phyloP scores from a whole-genome alignment of 2,888 invertebrate species.

The Reticulitermes lucifugus region DNA sequence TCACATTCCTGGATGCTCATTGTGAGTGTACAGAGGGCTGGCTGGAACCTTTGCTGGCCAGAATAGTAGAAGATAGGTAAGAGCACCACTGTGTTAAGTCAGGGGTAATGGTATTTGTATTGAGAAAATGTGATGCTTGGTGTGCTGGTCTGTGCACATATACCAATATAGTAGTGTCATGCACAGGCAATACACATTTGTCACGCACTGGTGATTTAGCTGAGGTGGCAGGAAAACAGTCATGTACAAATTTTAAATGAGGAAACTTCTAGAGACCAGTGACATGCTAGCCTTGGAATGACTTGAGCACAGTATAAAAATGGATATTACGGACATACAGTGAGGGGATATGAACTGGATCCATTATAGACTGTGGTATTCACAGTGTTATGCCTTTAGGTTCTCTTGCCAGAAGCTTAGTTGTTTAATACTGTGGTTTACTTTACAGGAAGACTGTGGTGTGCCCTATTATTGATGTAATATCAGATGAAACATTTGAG shows the following conservation, averaged over 20 bases:
- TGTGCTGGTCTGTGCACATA: no score
- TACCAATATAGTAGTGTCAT: no score
- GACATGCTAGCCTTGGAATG: no score
- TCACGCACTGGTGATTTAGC: no score
- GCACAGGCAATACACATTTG: not conserved
- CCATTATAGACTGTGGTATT: not conserved
- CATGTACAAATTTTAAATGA: no score
- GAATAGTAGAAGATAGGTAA: conserved; percentile 88
- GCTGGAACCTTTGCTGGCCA: conserved; percentile 92
- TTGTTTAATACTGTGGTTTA: conserved; percentile 7
- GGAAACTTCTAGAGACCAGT: no score
- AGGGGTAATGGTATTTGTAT: no score
- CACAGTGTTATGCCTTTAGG: not conserved
- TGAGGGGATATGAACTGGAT: no score
- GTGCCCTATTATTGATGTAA: conserved; percentile 98
- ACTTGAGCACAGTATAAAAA: no score
- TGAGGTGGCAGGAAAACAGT: no score
- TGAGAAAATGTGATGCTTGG: no score
- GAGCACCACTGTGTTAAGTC: not conserved
- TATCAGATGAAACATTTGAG: conserved; percentile 98
- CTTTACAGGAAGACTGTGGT: conserved; percentile 84
- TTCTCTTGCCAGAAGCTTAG: not conserved
- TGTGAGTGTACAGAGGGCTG: conserved; percentile 99
- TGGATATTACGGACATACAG: no score
- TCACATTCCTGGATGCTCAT: conserved; percentile 98